A percentile compares a stretch with the other conserved stretches of the same genome.
Conservation (phyloP, 2,888 invertebrate genomes). For the Nomada flava region DNA sequence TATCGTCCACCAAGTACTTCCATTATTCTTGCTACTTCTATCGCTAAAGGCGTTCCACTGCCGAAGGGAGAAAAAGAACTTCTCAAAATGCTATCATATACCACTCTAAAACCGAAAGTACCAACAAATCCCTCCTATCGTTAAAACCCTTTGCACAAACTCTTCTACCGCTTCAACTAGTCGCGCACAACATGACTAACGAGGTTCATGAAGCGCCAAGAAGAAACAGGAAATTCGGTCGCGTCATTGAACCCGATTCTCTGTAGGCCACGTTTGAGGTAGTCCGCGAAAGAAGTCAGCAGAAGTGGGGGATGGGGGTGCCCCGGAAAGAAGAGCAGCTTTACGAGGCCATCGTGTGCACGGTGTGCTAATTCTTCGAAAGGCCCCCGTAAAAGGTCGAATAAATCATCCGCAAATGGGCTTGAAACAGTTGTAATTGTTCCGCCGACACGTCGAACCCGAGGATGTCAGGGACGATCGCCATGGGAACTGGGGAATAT, state of each 20-base stretch:
- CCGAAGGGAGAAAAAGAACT: neutral
- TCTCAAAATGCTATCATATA: neutral
- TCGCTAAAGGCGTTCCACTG: too few species aligned
- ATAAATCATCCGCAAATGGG: slow-evolving; percentile 76
- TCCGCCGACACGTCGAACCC: slow-evolving; percentile 44
- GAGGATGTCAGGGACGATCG: slow-evolving; percentile 66
- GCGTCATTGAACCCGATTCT: slow-evolving; percentile 40
- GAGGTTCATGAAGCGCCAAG: neutral
- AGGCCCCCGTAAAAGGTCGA: slow-evolving; percentile 56
- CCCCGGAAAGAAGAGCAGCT: slow-evolving; percentile 22
- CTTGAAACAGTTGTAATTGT: slow-evolving; percentile 76
- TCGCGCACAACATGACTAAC: neutral
- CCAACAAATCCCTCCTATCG: neutral
- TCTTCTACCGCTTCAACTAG: neutral
- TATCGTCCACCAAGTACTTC: neutral
- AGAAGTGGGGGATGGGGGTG: slow-evolving; percentile 22
- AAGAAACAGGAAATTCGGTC: slow-evolving; percentile 42
- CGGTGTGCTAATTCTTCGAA: slow-evolving; percentile 66
- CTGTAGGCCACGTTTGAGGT: slow-evolving; percentile 1
- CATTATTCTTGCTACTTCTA: neutral
- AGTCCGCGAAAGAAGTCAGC: slow-evolving; percentile 18
- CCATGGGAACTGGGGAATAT: slow-evolving; percentile 15
- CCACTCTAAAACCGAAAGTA: neutral
- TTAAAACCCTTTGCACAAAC: neutral
- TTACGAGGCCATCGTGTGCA: slow-evolving; percentile 53